These are phyloP conservation scores for Xerus inauris DNA, from an alignment of 2,113 vertebrate genomes.

Conservation along the genomic window DNA sequence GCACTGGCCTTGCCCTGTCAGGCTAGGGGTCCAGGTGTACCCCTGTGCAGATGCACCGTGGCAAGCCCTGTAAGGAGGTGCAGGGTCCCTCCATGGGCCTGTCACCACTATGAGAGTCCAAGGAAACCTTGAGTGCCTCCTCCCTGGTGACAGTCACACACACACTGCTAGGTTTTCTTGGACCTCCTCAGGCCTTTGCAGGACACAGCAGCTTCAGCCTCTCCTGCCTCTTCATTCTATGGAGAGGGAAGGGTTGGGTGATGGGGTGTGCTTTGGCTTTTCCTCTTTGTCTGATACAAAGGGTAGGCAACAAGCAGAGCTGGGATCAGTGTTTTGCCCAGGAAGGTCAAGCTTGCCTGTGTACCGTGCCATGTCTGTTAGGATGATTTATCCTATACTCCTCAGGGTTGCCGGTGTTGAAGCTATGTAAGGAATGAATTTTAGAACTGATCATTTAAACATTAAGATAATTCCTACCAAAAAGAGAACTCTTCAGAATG, in stretches of 20 bases:
- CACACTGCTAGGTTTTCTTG: accelerated
- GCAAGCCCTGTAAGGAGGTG: neutral
- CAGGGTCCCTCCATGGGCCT: accelerated
- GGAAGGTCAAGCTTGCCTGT: neutral
- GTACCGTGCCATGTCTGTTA: accelerated
- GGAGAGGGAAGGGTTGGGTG: neutral
- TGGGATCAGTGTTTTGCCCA: neutral
- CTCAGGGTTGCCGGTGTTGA: neutral
- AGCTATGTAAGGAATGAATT: neutral
- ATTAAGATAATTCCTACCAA: neutral
- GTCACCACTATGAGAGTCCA: neutral
- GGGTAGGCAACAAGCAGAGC: neutral
- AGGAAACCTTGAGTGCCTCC: neutral
- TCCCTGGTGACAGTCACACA: neutral
- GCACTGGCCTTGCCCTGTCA: neutral
- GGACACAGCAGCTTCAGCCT: accelerated
- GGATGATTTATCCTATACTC: neutral
- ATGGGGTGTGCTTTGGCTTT: no score
- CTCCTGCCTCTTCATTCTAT: neutral
- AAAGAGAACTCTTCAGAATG: neutral
- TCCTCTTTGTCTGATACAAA: neutral
- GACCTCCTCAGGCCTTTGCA: neutral
- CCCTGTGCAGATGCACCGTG: no score
- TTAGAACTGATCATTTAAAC: neutral
- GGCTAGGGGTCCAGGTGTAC: neutral